Evolutionary conservation across 1,140 invertebrate species (phyloP), one percentile per base, ranked within the genome.

Genomic region (Watersipora subatra): DNA sequence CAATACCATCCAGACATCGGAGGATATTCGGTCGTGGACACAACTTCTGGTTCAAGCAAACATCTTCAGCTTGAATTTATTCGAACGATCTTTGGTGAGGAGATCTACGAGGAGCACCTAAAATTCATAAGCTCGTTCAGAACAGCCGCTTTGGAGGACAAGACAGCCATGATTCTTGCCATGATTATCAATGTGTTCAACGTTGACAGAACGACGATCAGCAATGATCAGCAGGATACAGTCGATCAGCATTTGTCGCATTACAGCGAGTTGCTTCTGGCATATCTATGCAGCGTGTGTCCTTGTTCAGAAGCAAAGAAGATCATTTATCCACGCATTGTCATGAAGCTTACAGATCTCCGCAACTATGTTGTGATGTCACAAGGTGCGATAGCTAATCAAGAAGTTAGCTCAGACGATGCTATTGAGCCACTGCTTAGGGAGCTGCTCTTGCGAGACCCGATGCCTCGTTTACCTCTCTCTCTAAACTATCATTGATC

Each of bases 231-330:
- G 17, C 84, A 85, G 30, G 89, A 92, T 74, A 87, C 90, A 24
- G 89, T 95, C 66, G 87, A 88, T 78, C 79, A 91, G 59, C 90
- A 92, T 78, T 92, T 94, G 83, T 89, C 92, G 79, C 89, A 89
- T 7, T 94, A 93, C 78, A 91, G 90, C 77, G 89, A 90, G 79
- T 85, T 94, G 66, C 82, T 94, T 1, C 82, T 88, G 71, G 84
- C 89, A 57, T 94, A 93, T 79, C 78, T 94, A 58, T 89, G 93
- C 75, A 89, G 88, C 70, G 82, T 88, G 26, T 89, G 89, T 78
- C 84, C 87, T 0, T 67, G 73, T 1, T 34, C 56, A 0, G 89
- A 92, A 73, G 90, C 91, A 0, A 87, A 87, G 72, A 87, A 87
- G 3, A 86, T 87, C 34, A n/a, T n/a, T n/a, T 94, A 92, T 82